phyloP scores from a whole-genome alignment of 1,140 invertebrate species.

The Microplitis mediator region DNA sequence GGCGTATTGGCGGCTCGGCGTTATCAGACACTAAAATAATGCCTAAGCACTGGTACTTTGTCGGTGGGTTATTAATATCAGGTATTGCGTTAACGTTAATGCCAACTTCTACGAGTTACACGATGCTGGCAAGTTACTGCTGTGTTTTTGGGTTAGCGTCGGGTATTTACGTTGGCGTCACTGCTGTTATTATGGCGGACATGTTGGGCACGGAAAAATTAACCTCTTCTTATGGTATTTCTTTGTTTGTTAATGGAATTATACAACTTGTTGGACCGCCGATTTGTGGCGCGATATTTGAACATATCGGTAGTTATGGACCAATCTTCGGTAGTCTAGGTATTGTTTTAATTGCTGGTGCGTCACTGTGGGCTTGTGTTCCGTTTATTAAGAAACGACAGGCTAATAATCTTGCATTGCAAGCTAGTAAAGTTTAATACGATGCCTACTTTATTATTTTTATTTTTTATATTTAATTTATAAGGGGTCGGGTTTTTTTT shows the following conservation, averaged over 20 bases:
- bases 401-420: constrained; percentile 32
- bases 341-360: constrained; percentile 73
- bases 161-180: constrained; percentile 85
- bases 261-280: constrained; percentile 81
- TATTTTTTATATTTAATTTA: not conserved
- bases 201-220: constrained; percentile 82
- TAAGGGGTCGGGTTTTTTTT: too few relatives aligned
- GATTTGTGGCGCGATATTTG: constrained; percentile 73
- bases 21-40: constrained; percentile 75
- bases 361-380: constrained; percentile 74
- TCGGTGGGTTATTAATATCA: constrained; percentile 76
- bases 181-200: constrained; percentile 84
- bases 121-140: constrained; percentile 70
- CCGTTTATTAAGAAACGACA: constrained; percentile 69
- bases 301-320: constrained; percentile 69
- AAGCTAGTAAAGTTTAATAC: constrained; percentile 42
- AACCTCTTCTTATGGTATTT: constrained; percentile 83
- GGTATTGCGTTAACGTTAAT: constrained; percentile 74
- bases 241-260: constrained; percentile 81
- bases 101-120: constrained; percentile 66
- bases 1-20: constrained; percentile 80
- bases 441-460: not conserved
- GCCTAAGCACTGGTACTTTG: constrained; percentile 81
- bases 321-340: constrained; percentile 76
- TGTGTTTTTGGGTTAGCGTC: constrained; percentile 79